A percentile compares a stretch with the other conserved stretches of the same genome.
Conservation (phyloP, 2,797 vertebrate species). For the Pangasius djambal region DNA sequence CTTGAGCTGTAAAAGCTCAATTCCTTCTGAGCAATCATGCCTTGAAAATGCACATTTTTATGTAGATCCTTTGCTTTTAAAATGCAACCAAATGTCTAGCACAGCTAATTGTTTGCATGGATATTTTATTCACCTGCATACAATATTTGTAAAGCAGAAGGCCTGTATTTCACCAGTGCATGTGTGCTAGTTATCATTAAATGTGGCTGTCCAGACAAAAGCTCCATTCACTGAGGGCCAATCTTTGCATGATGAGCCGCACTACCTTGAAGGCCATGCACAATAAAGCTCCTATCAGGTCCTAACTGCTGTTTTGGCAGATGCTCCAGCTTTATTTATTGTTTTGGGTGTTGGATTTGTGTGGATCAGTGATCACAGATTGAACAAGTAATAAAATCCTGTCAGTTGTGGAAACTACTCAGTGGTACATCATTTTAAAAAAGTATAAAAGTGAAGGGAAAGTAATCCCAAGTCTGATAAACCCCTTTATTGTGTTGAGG, state of each 20-base stretch:
- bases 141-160: background rate
- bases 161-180: background rate
- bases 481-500: background rate
- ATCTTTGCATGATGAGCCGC: conserved; percentile 52
- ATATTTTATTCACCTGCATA: background rate
- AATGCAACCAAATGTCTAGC: background rate
- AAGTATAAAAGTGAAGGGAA: conserved; percentile 11
- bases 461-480: conserved; percentile 13
- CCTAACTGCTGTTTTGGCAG: conserved; percentile 41
- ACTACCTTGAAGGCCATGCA: conserved; percentile 39
- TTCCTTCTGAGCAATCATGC: background rate
- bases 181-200: conserved; percentile 49
- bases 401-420: conserved; percentile 16
- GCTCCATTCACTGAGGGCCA: conserved; percentile 55
- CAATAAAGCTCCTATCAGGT: conserved; percentile 43
- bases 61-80: background rate
- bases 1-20: background rate
- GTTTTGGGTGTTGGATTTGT: conserved; percentile 42
- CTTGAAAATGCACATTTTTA: background rate
- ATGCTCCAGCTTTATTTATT: conserved; percentile 36
- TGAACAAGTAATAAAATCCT: conserved; percentile 32
- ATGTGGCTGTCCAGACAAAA: conserved; percentile 56
- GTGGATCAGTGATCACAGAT: conserved; percentile 33
- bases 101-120: background rate
- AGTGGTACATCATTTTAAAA: background rate